phyloP scores from a whole-genome alignment of 2,113 vertebrate species.

The Neoarius graeffei region DNA sequence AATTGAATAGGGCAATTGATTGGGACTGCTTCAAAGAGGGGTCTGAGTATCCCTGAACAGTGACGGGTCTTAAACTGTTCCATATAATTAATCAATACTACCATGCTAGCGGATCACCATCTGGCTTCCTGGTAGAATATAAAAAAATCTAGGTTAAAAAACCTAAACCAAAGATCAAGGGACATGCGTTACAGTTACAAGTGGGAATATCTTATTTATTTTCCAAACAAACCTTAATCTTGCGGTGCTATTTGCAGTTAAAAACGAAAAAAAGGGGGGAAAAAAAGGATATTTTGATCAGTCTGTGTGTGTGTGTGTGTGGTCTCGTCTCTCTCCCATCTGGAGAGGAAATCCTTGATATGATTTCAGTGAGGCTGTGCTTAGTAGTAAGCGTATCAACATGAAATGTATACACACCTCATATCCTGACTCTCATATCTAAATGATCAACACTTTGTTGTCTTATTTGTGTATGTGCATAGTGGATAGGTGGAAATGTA shows the following conservation, averaged over 20 bases:
- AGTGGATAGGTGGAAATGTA: not conserved
- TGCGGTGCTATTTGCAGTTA: not conserved
- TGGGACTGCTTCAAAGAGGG: not conserved
- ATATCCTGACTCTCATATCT: not conserved
- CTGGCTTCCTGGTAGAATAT: not conserved
- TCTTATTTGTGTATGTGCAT: not conserved
- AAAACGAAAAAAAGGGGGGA: not conserved
- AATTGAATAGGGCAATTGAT: not conserved
- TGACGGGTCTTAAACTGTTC: not conserved
- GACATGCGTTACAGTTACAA: not conserved
- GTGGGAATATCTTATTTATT: not conserved
- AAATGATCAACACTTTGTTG: not conserved
- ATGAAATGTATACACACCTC: not conserved
- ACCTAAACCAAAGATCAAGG: not conserved
- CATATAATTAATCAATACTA: not conserved
- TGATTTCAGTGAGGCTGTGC: not conserved
- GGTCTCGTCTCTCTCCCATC: constrained; percentile 38
- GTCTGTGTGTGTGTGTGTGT: constrained; percentile 2
- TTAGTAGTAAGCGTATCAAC: not conserved
- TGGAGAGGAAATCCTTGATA: constrained; percentile 37
- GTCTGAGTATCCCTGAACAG: not conserved
- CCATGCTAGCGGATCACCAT: not conserved
- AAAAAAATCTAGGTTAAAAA: not conserved
- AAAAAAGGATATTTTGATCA: not conserved
- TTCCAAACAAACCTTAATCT: not conserved